Evolutionary conservation across 1,140 invertebrate genomes (phyloP), one percentile per base, ranked within the genome.

Genomic region (Drosophila pallidifrons): DNA sequence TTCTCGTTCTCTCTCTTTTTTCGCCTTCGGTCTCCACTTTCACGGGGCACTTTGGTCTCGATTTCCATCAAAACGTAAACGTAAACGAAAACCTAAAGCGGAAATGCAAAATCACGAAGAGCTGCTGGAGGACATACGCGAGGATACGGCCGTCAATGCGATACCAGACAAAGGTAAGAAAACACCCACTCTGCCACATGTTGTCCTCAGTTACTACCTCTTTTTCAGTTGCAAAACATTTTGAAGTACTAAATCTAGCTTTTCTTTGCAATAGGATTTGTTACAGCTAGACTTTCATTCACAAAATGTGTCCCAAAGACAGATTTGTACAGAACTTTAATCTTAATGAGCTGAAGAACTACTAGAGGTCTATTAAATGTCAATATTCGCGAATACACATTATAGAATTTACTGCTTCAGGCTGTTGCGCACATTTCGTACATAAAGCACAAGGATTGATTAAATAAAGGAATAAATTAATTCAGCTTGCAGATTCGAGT

Each of bases 41-140:
- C 46, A 38, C 58, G 51, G 58, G 51, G 49, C 74, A 35, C 47
- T 20, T 49, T 25, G 16, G 47, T 16, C 16, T 49, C 47, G 28
- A 7, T 11, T 63, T 35, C 25, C 13, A 6, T 64, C 28, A 45
- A 51, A 61, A 41, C 43, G 51, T 41, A 49, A 13, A 67, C 55
- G 5, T 25, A 51, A 51, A 52, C 45, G 57, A 51, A 52, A 15
- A 67, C 64, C 3, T 11, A 35, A 52, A 87, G 86, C 77, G 78
- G 91, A 92, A 81, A 92, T 92, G 91, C 82, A 92, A 91, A 92
- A 90, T 82, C 87, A 92, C 54, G 91, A 92, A 57, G 91, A 92
- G 70, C 69, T 91, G 64, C 89, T 92, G 28, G 91, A 92, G 66
- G 91, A 92, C 75, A 92, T 92, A 65, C 87, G 91, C 73, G 91